Base-by-base conservation (phyloP, 2,113 vertebrate genomes). In the Mastomys coucha region DNA sequence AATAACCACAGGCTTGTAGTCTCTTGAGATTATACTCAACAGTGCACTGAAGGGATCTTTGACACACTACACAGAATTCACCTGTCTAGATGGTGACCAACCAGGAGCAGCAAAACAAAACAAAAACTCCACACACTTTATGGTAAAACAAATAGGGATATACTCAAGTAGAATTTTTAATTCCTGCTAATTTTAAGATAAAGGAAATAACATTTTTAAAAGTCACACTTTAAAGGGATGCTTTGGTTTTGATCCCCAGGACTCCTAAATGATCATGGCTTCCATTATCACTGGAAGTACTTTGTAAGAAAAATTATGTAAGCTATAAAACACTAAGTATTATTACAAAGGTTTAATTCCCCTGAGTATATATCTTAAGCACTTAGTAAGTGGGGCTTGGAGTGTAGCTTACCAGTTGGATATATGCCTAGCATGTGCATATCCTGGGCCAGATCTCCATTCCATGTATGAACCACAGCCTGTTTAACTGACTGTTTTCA, bases 141-240 rank as follows among this genome's bases (percentile, higher is more conserved):
- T 7, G 91, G 39, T 77, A 96, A 90, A 75, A 76, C 39, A 56
- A 91, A 90, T 28, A 73, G 5, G 12, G 26, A 56, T 65, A 91
- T 67, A 91, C 11, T 93, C 84, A 36, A 49, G 76, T 51, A 82
- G 12, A 78, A 76, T 56, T 78, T 91, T 75, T 80, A 90, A 80
- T 45, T 76, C 20, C 45, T 45, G 12, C 9, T 33, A 91, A 77
- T 84, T 90, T 92, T 77, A 93, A 96, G 53, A 89, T 82, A 86
- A 96, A 96, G 36, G 60, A 39, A 3, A 33, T 58, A 8, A 73
- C 24, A 33, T 24, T 70, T 94, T 91, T 39, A 87, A 89, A 93
- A 89, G 67, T 24, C 33, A 60, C 31, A 78, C 63, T 96, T 90
- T 56, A 78, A 82, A 20, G n/a, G 31, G 17, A 17, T 56, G 5